Evolutionary conservation across 1,140 invertebrate species (phyloP).

Genomic region (Epicauta chinensis): DNA sequence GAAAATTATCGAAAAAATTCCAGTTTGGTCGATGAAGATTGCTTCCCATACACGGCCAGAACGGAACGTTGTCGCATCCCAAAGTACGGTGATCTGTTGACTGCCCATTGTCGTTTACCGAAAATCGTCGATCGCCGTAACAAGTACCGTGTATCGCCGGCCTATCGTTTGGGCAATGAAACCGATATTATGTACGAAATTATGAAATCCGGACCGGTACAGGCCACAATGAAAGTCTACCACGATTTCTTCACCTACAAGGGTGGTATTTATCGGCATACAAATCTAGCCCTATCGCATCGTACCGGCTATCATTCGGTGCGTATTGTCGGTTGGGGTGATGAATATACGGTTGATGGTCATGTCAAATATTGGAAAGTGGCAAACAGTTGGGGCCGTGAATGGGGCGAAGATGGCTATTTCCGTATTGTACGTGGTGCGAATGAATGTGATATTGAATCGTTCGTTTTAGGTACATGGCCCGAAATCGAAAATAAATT

Average conservation of each 20-base stretch:
- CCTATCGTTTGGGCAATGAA: slow-evolving; percentile 70
- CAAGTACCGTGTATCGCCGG: slow-evolving; percentile 74
- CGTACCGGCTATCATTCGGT: slow-evolving; percentile 80
- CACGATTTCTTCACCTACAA: slow-evolving; percentile 88
- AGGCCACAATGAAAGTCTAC: slow-evolving; percentile 85
- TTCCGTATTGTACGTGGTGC: slow-evolving; percentile 73
- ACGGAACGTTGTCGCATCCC: slow-evolving; percentile 52
- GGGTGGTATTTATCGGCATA: slow-evolving; percentile 72
- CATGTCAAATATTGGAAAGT: slow-evolving; percentile 82
- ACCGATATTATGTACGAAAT: slow-evolving; percentile 91
- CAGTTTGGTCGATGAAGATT: slow-evolving; percentile 73
- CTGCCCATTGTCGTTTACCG: slow-evolving; percentile 49
- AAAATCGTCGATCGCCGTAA: slow-evolving; percentile 47
- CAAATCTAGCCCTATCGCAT: slow-evolving; percentile 45
- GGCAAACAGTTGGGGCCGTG: slow-evolving; percentile 82
- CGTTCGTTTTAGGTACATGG: slow-evolving; percentile 72
- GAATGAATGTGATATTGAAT: slow-evolving; percentile 83
- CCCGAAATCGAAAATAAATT: slow-evolving; percentile 48
- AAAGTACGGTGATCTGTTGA: slow-evolving; percentile 44
- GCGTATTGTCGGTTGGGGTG: slow-evolving; percentile 85
- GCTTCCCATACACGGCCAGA: slow-evolving; percentile 71
- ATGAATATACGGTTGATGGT: slow-evolving; percentile 52
- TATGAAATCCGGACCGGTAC: slow-evolving; percentile 84
- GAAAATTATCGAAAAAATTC: slow-evolving; percentile 8
- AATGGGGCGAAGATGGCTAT: slow-evolving; percentile 84